Evolutionary conservation across 1,140 invertebrate genomes (phyloP).

Genomic region (Drosophila kohkoa): DNA sequence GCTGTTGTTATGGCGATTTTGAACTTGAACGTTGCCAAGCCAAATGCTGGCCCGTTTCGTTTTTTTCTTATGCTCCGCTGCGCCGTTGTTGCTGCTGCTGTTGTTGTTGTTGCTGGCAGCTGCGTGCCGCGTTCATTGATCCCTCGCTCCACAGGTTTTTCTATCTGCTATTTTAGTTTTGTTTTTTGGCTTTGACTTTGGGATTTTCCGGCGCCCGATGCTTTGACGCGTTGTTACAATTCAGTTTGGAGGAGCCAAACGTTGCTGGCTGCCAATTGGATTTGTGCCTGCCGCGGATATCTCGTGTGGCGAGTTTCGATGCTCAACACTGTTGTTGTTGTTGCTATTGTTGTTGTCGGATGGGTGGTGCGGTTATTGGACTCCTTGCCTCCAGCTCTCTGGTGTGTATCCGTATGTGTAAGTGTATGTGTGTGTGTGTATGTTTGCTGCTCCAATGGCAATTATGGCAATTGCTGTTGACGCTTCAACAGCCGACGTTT

Average conservation of each 20-base stretch:
- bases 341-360: neutral
- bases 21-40: slow-evolving; percentile 74
- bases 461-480: slow-evolving; percentile 82
- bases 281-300: slow-evolving; percentile 81
- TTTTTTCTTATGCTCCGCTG: slow-evolving; percentile 69
- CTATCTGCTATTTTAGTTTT: slow-evolving; percentile 1
- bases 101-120: slow-evolving; percentile 61
- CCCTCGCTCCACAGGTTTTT: slow-evolving; percentile 59
- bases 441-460: slow-evolving; percentile 69
- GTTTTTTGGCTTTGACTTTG: slow-evolving; percentile 40
- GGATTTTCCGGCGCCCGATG: slow-evolving; percentile 71
- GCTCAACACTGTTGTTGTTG: slow-evolving; percentile 8
- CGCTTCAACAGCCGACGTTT: slow-evolving; percentile 76
- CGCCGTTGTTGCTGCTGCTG: slow-evolving; percentile 31
- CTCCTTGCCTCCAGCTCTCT: slow-evolving; percentile 52
- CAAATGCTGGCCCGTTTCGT: slow-evolving; percentile 56
- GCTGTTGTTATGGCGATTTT: slow-evolving; percentile 56
- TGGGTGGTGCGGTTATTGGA: slow-evolving; percentile 73
- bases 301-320: slow-evolving; percentile 75
- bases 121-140: slow-evolving; percentile 81
- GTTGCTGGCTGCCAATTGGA: slow-evolving; percentile 40
- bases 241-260: slow-evolving; percentile 42
- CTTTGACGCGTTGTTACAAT: slow-evolving; percentile 59
- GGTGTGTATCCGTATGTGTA: slow-evolving; percentile 8
- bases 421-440: slow-evolving; percentile 4